Evolutionary conservation across 2,797 vertebrate species (phyloP).

Genomic region (Pseudomugil tenellus): DNA sequence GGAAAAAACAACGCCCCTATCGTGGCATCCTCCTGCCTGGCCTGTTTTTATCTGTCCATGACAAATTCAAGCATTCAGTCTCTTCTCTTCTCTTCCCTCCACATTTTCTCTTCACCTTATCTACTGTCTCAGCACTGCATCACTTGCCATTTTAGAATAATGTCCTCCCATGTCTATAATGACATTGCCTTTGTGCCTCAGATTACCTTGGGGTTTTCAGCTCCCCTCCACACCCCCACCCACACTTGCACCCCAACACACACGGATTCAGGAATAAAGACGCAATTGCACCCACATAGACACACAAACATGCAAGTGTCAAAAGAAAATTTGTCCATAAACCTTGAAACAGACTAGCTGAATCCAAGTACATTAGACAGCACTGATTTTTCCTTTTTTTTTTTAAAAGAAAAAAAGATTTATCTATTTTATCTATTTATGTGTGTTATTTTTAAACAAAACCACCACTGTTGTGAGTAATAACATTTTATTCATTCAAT

Average conservation of each 20-base stretch:
- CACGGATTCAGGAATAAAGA: constrained; percentile 63
- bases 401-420: neutral
- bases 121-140: constrained; percentile 83
- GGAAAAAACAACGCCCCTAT: constrained; percentile 64
- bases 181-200: constrained; percentile 83
- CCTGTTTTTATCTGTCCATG: constrained; percentile 84
- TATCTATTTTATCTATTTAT: neutral
- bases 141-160: constrained; percentile 86
- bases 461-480: neutral
- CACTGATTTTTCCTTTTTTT: neutral
- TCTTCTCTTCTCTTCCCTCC: constrained; percentile 73
- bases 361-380: constrained; percentile 38
- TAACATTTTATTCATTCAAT: neutral
- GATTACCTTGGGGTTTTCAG: constrained; percentile 83
- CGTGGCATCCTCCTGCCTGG: constrained; percentile 75
- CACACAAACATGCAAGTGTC: constrained; percentile 53
- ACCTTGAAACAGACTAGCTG: constrained; percentile 55
- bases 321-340: constrained; percentile 64
- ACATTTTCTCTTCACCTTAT: constrained; percentile 85
- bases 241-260: constrained; percentile 34
- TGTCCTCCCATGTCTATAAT: constrained; percentile 85
- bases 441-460: neutral
- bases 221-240: constrained; percentile 17
- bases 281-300: constrained; percentile 27
- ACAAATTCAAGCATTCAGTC: constrained; percentile 84